Percentiles rank a stretch among this genome's conserved stretches.
Evolutionary conservation across 2,113 vertebrate genomes (phyloP).

Genomic region (Rhea pennata): DNA sequence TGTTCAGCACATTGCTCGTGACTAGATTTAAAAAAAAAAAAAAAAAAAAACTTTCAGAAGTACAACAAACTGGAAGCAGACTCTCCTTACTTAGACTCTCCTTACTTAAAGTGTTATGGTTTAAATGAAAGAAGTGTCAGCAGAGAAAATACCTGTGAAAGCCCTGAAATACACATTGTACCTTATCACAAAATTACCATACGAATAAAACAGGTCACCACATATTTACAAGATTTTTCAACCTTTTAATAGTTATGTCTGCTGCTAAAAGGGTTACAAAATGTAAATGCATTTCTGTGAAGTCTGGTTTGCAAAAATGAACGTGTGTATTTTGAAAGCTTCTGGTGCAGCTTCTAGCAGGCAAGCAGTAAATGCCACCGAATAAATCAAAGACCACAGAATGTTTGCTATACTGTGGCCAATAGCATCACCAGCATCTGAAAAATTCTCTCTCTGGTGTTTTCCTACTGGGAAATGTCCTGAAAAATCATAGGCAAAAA

Average conservation of each 20-base stretch:
- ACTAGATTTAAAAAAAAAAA: neutral
- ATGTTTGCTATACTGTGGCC: neutral
- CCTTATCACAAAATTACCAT: neutral
- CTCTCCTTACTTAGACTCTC: neutral
- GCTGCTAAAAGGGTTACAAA: slow-evolving; percentile 13
- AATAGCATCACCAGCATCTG: neutral
- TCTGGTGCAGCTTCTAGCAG: neutral
- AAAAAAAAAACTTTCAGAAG: neutral
- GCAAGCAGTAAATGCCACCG: neutral
- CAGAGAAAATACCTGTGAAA: slow-evolving; percentile 31
- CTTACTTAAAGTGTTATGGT: slow-evolving; percentile 19
- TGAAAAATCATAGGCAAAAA: neutral
- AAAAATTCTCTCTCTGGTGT: neutral
- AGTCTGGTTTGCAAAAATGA: slow-evolving; percentile 35
- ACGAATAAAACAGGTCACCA: neutral
- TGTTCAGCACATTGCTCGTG: neutral
- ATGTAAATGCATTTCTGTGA: neutral
- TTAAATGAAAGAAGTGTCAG: neutral
- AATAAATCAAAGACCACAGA: neutral
- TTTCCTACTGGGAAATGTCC: neutral
- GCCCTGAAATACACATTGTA: neutral
- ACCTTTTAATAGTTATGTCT: neutral
- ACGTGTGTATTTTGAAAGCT: slow-evolving; percentile 3
- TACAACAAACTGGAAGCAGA: neutral
- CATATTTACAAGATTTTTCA: neutral